These are phyloP conservation scores for Castor canadensis DNA, from an alignment of 2,113 vertebrate genomes.

Conservation along the genomic window DNA sequence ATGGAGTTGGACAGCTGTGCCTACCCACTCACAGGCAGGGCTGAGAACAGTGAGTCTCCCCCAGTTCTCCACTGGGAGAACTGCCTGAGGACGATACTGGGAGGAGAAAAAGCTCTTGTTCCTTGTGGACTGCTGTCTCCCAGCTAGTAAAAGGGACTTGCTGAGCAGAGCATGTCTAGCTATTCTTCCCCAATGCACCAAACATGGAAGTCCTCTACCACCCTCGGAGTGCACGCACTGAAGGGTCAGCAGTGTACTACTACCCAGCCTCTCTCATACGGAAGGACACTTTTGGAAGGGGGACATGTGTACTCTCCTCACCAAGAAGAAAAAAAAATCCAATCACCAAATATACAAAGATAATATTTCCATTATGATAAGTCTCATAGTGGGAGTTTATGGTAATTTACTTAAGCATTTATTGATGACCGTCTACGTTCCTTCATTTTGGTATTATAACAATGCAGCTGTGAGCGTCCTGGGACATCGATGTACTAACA, in stretches of 20 bases:
- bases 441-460: neutral
- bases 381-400: neutral
- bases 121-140: neutral
- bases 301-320: neutral
- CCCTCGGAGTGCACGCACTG: neutral
- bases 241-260: neutral
- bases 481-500: neutral
- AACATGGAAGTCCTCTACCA: neutral
- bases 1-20: neutral
- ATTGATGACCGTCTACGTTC: conserved; percentile 1
- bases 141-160: neutral
- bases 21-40: neutral
- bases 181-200: neutral
- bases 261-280: neutral
- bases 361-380: conserved; percentile 14
- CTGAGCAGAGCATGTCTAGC: neutral
- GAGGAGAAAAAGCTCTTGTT: neutral
- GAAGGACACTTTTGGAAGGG: neutral
- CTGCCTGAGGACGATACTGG: neutral
- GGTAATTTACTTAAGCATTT: conserved; percentile 16
- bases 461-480: neutral
- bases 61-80: neutral
- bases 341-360: neutral
- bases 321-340: neutral
- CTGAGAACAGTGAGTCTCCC: neutral